A percentile compares a stretch with the other conserved stretches of the same genome.
Conservation (phyloP, 1,140 invertebrate species). For the Hyles vespertilio region DNA sequence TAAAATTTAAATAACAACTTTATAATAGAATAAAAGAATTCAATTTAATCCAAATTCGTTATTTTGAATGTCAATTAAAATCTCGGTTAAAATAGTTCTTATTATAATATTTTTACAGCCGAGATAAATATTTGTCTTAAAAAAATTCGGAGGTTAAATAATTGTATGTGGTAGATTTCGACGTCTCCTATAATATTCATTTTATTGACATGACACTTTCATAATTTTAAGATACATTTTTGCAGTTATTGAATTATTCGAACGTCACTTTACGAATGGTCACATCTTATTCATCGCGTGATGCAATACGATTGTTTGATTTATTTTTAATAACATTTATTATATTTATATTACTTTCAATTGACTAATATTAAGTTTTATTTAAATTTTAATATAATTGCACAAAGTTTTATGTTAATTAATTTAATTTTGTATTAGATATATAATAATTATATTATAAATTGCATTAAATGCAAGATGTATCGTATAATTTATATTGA, state of each 20-base stretch:
- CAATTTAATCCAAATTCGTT: no score
- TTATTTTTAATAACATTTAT: slow-evolving; percentile 7
- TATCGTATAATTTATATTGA: not conserved
- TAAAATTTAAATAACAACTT: no score
- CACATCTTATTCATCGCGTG: slow-evolving; percentile 34
- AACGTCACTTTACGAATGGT: slow-evolving; percentile 6
- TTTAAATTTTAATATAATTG: slow-evolving; percentile 14
- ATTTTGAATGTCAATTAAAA: no score
- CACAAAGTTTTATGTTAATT: slow-evolving; percentile 22
- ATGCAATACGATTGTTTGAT: slow-evolving; percentile 43
- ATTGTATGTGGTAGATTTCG: no score
- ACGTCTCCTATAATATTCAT: no score
- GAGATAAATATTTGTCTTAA: no score
- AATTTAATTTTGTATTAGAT: slow-evolving; percentile 5
- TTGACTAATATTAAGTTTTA: slow-evolving; percentile 6
- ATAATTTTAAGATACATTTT: no score
- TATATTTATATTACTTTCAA: slow-evolving; percentile 13
- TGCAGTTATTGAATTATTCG: not conserved
- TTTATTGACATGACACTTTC: no score
- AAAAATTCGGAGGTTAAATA: no score
- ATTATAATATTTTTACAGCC: no score
- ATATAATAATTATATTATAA: not conserved
- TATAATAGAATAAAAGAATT: no score
- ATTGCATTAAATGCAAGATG: not conserved
- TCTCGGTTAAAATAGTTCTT: no score